Evolutionary conservation across 2,888 invertebrate species (phyloP), one percentile per base, ranked within the genome.

Genomic region (Acanthosepion esculentum): DNA sequence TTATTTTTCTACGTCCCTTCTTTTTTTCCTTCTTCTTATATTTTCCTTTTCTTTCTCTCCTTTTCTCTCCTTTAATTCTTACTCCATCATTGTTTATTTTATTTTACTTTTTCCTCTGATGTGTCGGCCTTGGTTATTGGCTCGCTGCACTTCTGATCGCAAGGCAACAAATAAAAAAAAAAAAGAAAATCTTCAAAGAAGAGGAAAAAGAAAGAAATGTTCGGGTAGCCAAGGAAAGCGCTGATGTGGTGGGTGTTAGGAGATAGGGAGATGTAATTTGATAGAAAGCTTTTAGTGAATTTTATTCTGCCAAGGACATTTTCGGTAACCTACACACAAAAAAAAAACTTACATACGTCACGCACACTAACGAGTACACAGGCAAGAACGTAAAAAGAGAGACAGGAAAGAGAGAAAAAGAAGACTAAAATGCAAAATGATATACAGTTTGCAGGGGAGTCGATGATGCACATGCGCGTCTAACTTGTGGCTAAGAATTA

Each of bases 201-300:
- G 15, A n/a, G 29, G 29, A 29, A n/a, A 78, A 78, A 78, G 78
- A 78, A 78, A 78, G 78, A 78, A 8, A 23, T 23, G 7, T 59
- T 59, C 59, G 20, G 12, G n/a, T 8, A n/a, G n/a, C 78, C 29
- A n/a, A n/a, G 78, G 29, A 29, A 78, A 78, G n/a, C 78, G 78
- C n/a, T 78, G 78, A 33, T 12, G 78, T 8, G 78, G n/a, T n/a
- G 78, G 78, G 78, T 8, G n/a, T 78, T 12, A 78, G 78, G n/a
- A 29, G 78, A 78, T 33, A n/a, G 78, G n/a, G 78, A 78, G 78
- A n/a, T 78, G 78, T 78, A 78, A 78, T 78, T 78, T 33, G 78
- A 78, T 78, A 78, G 78, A 78, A 78, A 78, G 78, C 78, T 78
- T 78, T 78, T 78, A 78, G 78, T 78, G 78, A 78, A 78, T 78